Conservation (phyloP, 2,113 vertebrate species). For the Pollachius pollachius region DNA sequence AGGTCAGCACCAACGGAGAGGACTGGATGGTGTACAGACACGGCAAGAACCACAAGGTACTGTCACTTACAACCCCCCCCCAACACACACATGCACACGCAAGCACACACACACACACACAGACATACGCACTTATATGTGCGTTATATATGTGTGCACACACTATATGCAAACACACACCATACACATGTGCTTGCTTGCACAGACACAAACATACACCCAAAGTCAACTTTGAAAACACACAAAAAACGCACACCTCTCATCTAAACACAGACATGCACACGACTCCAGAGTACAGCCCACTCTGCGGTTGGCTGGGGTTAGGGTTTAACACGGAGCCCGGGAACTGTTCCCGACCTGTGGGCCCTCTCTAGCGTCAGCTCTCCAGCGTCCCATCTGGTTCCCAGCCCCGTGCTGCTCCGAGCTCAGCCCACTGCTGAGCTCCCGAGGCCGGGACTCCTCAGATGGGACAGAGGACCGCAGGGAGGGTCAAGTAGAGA, state of each 20-base stretch:
- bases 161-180: neutral
- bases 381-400: constrained; percentile 49
- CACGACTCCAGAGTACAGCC: neutral
- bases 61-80: neutral
- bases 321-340: constrained; percentile 48
- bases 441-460: neutral
- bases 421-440: constrained; percentile 29
- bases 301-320: constrained; percentile 34
- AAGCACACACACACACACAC: neutral
- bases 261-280: too few species aligned
- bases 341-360: neutral
- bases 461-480: too few species aligned
- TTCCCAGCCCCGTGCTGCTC: constrained; percentile 35
- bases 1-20: constrained; percentile 97
- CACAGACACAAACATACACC: constrained; percentile 26
- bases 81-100: constrained; percentile 6
- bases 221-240: neutral
- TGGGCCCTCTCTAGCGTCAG: too few species aligned
- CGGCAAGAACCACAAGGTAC: constrained; percentile 90
- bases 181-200: neutral
- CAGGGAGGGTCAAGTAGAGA: too few species aligned
- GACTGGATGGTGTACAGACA: constrained; percentile 97
- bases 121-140: neutral
- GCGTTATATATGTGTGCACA: neutral
- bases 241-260: too few species aligned